Evolutionary conservation across 1,140 invertebrate species (phyloP).

Genomic region (Scaptomyza graminum): DNA sequence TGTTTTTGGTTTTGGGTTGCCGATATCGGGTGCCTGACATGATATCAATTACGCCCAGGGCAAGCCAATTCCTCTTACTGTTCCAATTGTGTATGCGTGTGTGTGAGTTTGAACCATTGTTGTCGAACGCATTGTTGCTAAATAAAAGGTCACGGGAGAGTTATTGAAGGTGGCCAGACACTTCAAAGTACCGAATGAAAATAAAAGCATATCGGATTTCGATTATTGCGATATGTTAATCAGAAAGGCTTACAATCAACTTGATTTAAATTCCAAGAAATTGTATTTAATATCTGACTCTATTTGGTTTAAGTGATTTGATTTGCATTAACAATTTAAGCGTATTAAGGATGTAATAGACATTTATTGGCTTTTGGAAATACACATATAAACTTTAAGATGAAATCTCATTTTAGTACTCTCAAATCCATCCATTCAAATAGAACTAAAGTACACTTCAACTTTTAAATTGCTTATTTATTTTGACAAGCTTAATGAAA

Average conservation of each 20-base stretch:
- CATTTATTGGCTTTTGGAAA: background rate
- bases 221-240: constrained; percentile 23
- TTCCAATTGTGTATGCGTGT: constrained; percentile 45
- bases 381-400: too few relatives aligned
- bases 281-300: background rate
- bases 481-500: background rate
- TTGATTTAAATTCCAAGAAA: background rate
- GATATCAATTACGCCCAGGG: constrained; percentile 75
- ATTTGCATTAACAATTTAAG: background rate
- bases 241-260: constrained; percentile 7
- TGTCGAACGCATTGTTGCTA: constrained; percentile 32
- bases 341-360: background rate
- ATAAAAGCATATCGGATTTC: constrained; percentile 27
- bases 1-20: constrained; percentile 29
- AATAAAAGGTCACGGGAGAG: constrained; percentile 38
- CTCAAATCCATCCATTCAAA: too few relatives aligned
- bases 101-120: constrained; percentile 13
- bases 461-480: background rate
- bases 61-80: constrained; percentile 60
- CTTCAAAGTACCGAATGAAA: constrained; percentile 25
- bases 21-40: constrained; percentile 26
- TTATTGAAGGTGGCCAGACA: constrained; percentile 19
- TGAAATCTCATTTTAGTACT: too few relatives aligned
- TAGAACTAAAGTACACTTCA: too few relatives aligned
- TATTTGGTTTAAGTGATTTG: background rate